Percentiles rank a stretch among this genome's conserved stretches.
These are phyloP conservation scores for Vidua chalybeata DNA, from an alignment of 2,113 vertebrate genomes.

Conservation along the genomic window DNA sequence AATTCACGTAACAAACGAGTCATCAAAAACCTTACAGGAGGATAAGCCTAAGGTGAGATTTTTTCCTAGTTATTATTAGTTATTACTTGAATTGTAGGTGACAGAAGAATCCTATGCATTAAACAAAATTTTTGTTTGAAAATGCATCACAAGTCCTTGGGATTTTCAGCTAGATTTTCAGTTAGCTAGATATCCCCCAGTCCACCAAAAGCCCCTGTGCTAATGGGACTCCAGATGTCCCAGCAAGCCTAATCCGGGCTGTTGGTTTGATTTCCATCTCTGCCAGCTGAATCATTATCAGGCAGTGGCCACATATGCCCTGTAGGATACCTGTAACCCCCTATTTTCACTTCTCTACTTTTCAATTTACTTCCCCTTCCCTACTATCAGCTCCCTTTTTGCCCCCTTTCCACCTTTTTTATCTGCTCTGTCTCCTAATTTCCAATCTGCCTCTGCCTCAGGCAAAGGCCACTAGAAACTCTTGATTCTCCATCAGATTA, in stretches of 20 bases:
- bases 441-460: neutral
- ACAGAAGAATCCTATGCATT: neutral
- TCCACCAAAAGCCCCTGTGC: neutral
- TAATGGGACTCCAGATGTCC: neutral
- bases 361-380: neutral
- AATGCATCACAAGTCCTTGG: neutral
- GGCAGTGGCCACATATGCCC: neutral
- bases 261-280: neutral
- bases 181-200: neutral
- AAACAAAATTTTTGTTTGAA: neutral
- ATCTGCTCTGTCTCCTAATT: neutral
- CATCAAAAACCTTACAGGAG: neutral
- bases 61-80: neutral
- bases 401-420: neutral
- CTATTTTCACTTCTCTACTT: neutral
- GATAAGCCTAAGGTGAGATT: too few species aligned
- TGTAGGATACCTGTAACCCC: neutral
- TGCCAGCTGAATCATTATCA: neutral
- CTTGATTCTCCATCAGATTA: neutral
- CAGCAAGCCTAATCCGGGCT: neutral
- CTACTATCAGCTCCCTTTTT: neutral
- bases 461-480: neutral
- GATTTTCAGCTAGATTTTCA: neutral
- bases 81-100: neutral
- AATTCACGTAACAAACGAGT: neutral